Conservation (phyloP, 2,113 vertebrate species). For the Fukomys damarensis region DNA sequence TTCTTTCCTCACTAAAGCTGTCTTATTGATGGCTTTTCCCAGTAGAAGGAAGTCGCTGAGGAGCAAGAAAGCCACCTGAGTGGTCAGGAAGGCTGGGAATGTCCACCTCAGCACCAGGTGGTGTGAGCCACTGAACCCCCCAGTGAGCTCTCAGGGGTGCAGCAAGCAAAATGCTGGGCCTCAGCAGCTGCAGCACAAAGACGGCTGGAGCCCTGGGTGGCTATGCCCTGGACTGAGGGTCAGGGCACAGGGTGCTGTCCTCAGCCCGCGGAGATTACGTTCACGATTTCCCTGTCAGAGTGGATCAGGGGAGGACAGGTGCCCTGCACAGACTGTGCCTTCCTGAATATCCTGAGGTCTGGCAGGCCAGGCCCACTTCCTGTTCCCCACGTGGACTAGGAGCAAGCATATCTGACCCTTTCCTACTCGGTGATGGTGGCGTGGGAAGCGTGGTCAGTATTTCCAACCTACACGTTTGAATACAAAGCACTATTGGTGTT, state of each 20-base stretch:
- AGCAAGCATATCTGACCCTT: fast-evolving
- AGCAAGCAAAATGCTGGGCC: not conserved
- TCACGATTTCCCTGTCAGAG: not conserved
- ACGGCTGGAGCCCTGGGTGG: not conserved
- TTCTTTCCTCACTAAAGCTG: not conserved
- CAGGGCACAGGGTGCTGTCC: fast-evolving
- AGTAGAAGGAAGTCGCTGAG: fast-evolving
- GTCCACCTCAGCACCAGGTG: fast-evolving
- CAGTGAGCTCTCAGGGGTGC: fast-evolving
- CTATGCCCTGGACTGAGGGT: no score
- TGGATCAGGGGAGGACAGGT: not conserved
- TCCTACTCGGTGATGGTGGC: fast-evolving
- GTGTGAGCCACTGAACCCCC: fast-evolving
- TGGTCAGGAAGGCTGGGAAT: fast-evolving
- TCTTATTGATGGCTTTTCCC: fast-evolving
- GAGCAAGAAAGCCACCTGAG: fast-evolving
- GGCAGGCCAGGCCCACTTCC: no score
- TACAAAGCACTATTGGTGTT: not conserved
- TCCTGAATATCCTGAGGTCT: fast-evolving
- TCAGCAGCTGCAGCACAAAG: not conserved
- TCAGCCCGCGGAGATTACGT: not conserved
- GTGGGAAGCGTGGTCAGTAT: fast-evolving
- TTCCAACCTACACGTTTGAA: not conserved
- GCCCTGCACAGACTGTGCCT: not conserved
- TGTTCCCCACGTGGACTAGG: fast-evolving